These are phyloP conservation scores for Drosophila greeni DNA, from an alignment of 2,888 invertebrate genomes.

Conservation along the genomic window DNA sequence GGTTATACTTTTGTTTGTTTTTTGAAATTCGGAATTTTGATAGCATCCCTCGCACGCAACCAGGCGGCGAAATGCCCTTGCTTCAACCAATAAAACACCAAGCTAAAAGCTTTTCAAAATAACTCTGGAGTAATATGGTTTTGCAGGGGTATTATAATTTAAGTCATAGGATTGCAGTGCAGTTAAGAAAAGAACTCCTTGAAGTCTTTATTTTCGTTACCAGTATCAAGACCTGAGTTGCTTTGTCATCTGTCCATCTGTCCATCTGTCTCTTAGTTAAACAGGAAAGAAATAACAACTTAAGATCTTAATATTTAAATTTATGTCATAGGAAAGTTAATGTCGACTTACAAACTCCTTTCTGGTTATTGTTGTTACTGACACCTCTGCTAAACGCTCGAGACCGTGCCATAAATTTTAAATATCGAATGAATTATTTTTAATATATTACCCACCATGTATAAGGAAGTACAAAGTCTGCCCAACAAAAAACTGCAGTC, in stretches of 20 bases:
- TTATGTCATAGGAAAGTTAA: too few relatives aligned
- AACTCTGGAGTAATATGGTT: constrained; percentile 41
- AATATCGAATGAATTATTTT: constrained; percentile 72
- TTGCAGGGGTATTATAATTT: not conserved
- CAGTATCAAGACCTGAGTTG: not conserved
- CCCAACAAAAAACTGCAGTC: constrained; percentile 54
- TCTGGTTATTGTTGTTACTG: constrained; percentile 39
- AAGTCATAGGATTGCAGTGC: not conserved
- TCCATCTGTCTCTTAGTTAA: too few relatives aligned
- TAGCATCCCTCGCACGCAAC: constrained; percentile 46
- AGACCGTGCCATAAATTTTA: constrained; percentile 67
- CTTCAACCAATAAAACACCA: constrained; percentile 71
- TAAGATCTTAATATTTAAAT: not conserved
- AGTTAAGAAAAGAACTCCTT: not conserved
- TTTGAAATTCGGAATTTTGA: constrained; percentile 8
- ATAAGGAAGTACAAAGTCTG: constrained; percentile 22
- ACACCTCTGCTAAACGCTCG: constrained; percentile 35
- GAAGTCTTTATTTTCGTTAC: not conserved
- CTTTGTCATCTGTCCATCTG: too few relatives aligned
- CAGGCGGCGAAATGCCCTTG: constrained; percentile 34
- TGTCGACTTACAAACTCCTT: not conserved
- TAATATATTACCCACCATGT: constrained; percentile 66
- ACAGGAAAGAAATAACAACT: too few relatives aligned
- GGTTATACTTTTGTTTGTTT: not conserved
- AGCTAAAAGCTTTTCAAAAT: constrained; percentile 70